Percentiles rank a stretch among this genome's conserved stretches.
phyloP scores from a whole-genome alignment of 2,888 invertebrate genomes.

The Acrocera orbiculus region DNA sequence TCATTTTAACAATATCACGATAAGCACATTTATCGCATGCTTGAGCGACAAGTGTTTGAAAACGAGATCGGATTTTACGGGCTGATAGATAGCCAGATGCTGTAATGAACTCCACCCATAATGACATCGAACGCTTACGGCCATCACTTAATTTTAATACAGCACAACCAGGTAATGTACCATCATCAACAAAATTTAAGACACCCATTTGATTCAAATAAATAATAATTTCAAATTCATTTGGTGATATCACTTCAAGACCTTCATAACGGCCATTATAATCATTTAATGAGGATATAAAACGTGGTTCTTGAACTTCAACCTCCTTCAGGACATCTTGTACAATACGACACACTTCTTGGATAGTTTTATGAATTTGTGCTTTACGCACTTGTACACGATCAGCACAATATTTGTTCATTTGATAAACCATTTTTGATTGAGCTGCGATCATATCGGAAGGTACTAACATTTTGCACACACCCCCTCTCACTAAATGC shows the following conservation, averaged over 20 bases:
- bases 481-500: conserved; percentile 7
- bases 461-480: conserved; percentile 77
- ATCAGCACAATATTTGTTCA: conserved; percentile 88
- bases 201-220: conserved; percentile 97
- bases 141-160: conserved; percentile 91
- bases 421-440: conserved; percentile 88
- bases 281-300: conserved; percentile 79
- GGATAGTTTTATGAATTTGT: conserved; percentile 73
- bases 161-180: conserved; percentile 80
- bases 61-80: conserved; percentile 85
- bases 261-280: conserved; percentile 85
- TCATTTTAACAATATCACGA: conserved; percentile 86
- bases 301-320: conserved; percentile 86
- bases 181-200: conserved; percentile 95
- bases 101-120: conserved; percentile 97
- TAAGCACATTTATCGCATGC: conserved; percentile 90
- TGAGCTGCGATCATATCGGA: conserved; percentile 90
- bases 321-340: conserved; percentile 92
- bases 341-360: conserved; percentile 81
- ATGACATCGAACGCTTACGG: conserved; percentile 88
- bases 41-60: conserved; percentile 77
- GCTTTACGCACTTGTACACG: conserved; percentile 74
- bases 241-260: conserved; percentile 79
- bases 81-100: conserved; percentile 91
- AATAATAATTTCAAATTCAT: conserved; percentile 87